phyloP scores from a whole-genome alignment of 2,797 vertebrate species.

The Nyctibius grandis region DNA sequence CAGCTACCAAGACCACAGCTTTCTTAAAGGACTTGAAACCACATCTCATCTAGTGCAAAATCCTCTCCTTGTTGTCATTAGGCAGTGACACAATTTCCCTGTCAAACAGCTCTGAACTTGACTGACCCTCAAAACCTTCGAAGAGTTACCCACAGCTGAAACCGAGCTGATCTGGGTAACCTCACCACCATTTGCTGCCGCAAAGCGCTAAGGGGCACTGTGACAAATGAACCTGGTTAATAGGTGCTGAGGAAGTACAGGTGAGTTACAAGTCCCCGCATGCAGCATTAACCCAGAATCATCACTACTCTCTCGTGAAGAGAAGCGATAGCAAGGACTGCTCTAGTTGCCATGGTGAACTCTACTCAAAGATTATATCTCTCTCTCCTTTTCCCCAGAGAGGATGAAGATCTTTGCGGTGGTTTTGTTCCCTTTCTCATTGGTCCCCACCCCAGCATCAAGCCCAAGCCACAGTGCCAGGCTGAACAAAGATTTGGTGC shows the following conservation, averaged over 20 bases:
- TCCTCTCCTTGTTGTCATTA: not conserved
- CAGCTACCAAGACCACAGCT: not conserved
- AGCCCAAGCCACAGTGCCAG: not conserved
- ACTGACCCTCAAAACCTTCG: not conserved
- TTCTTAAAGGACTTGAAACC: not conserved
- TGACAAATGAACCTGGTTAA: not conserved
- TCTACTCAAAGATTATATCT: not conserved
- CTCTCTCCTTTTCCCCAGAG: not conserved
- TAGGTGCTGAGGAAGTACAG: not conserved
- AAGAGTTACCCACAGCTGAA: not conserved
- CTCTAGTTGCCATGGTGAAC: conserved; percentile 31
- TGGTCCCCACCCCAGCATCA: not conserved
- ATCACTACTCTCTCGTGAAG: not conserved
- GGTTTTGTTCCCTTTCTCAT: not conserved
- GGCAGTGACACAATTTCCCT: not conserved
- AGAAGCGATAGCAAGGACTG: not conserved
- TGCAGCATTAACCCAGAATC: not conserved
- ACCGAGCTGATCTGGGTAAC: not conserved
- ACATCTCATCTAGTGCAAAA: not conserved
- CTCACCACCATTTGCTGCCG: not conserved
- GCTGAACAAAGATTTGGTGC: not conserved
- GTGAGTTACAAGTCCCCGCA: not conserved
- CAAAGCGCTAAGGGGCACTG: not conserved
- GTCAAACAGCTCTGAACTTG: not conserved
- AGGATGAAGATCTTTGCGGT: not conserved